Base-by-base conservation (phyloP, 2,113 vertebrate species). In the Riparia riparia region DNA sequence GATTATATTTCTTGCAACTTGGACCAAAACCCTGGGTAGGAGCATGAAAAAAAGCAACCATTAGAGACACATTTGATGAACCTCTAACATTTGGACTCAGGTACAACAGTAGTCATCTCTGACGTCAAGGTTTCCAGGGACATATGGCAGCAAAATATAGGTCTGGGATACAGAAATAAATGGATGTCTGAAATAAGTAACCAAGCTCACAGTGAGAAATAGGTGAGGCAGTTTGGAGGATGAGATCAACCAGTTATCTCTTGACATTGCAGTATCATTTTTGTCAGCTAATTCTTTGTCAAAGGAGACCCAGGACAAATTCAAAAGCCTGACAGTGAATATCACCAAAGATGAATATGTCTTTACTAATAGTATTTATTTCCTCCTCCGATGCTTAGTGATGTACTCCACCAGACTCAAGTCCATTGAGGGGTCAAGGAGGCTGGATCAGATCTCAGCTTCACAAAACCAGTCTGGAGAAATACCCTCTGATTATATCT, bases 141-240 rank as follows among this genome's bases (percentile, higher is more conserved):
- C 92, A 74, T 82, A 90, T 47, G 64, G 74, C 56, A 73, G 71
- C 34, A 56, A 74, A 86, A 95, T 20, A 3, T 54, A 92, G 60
- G 42, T 86, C 84, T 90, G 66, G 56, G 82, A 76, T 93, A 51
- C 53, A 86, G 74, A 88, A 82, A 63, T 50, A 92, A 86, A 73
- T 77, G 28, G 64, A n/a, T 50, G 68, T 63, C 82, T 94, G 63
- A 77, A 88, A 88, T 71, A 74, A 94, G 79, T 88, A 88, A 93
- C 80, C 58, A 93, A 80, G 47, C 29, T 88, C 60, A 56, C 60
- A 74, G 56, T 60, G 79, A 93, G 88, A 88, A 96, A 80, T 21
- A 89, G 76, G 68, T 77, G 60, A 77, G 54, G 58, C 44, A 76
- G 64, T 81, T 66, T 60, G 61, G 79, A 86, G 89, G 60, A 93